Evolutionary conservation across 2,888 invertebrate species (phyloP), one percentile per base, ranked within the genome.

Genomic region (Drosophila kambysellisi): DNA sequence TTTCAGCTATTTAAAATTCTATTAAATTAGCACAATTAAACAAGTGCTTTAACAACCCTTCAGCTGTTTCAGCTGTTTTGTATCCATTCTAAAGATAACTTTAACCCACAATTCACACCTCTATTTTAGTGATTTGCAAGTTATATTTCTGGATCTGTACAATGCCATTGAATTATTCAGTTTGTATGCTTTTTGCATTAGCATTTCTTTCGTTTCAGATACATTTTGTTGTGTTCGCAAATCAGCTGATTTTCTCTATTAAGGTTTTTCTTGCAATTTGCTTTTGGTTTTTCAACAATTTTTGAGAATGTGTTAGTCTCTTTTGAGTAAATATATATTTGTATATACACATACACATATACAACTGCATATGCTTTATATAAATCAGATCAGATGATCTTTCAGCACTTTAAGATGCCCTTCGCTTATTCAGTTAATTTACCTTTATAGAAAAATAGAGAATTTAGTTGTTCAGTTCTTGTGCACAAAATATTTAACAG

Each of bases 381-480:
- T 59, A 68, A 0, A 48, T 17, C 33, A 37, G 54, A 33, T 46
- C 37, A n/a, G 2, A n/a, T 37, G 29, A 59, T 52, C 57, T 25
- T 5, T 25, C 32, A 15, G 11, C n/a, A 11, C 2, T 15, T 12
- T 11, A 43, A 33, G 20, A 46, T 12, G 20, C 12, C 20, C 43
- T 20, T 1, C 6, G 37, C 12, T n/a, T 11, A 41, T 17, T n/a
- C 52, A 67, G 86, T 85, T 82, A 71, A 70, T 76, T 85, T 82
- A 85, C 82, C 82, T 75, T 66, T 62, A 56, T 58, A 11, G 9
- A 11, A 43, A 11, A 41, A n/a, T 11, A 4, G 4, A 25, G 15
- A 29, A 57, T 57, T 57, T 50, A 12, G 41, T 37, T 64, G 46
- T 79, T 64, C 29, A 60, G 57, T 51, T 58, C 51, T 30, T 64